A percentile compares a stretch with the other conserved stretches of the same genome.
phyloP scores from a whole-genome alignment of 1,140 invertebrate species.

The Brachystomella parvula region DNA sequence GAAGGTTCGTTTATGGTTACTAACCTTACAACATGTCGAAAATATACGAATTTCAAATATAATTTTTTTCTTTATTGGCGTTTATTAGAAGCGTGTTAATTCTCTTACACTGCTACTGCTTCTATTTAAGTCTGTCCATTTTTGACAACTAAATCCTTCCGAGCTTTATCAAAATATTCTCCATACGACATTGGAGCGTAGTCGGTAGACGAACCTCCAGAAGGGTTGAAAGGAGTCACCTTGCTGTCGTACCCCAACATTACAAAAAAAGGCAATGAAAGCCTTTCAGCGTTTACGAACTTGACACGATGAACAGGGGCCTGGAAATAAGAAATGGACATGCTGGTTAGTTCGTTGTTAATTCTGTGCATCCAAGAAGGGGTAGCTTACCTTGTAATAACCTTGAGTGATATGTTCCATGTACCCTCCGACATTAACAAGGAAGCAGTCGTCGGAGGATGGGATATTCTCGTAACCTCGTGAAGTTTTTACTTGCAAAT shows the following conservation, averaged over 20 bases:
- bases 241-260: constrained; percentile 17
- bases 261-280: constrained; percentile 14
- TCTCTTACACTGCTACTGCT: too few species aligned
- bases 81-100: too few species aligned
- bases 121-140: constrained; percentile 5
- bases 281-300: constrained; percentile 12
- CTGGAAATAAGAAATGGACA: not conserved
- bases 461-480: constrained; percentile 10
- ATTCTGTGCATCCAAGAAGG: not conserved
- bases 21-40: too few species aligned
- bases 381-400: constrained; percentile 10
- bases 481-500: constrained; percentile 11
- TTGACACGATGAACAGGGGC: constrained; percentile 18
- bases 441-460: constrained; percentile 14
- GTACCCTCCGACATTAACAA: constrained; percentile 14
- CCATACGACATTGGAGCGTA: not conserved
- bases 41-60: too few species aligned
- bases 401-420: constrained; percentile 15
- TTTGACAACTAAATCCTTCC: not conserved
- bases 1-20: too few species aligned
- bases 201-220: not conserved
- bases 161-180: not conserved
- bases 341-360: not conserved
- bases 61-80: too few species aligned
- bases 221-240: constrained; percentile 6